Evolutionary conservation across 2,113 vertebrate species (phyloP).

Genomic region (Dicaeum eximium): DNA sequence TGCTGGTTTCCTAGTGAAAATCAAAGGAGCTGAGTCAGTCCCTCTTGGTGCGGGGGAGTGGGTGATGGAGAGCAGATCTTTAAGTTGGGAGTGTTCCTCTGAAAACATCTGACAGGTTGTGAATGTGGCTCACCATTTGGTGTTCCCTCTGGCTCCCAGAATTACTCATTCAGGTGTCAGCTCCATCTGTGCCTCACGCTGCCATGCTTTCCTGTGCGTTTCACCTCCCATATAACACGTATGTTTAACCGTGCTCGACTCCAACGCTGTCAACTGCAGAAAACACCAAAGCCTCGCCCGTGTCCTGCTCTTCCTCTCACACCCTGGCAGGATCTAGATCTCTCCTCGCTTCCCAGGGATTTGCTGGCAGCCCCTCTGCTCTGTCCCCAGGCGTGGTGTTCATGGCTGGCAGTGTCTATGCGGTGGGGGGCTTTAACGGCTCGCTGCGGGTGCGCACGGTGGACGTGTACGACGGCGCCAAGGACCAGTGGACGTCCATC

Average conservation of each 20-base stretch:
- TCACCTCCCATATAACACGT: rapidly evolving
- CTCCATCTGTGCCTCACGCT: not conserved
- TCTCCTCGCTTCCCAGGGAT: rapidly evolving
- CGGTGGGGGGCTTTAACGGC: conserved; percentile 92
- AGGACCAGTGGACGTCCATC: conserved; percentile 89
- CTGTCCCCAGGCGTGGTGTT: conserved; percentile 84
- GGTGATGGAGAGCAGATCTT: not conserved
- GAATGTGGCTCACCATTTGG: not conserved
- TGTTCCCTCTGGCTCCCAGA: not conserved
- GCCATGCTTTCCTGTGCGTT: not conserved
- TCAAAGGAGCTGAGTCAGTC: not conserved
- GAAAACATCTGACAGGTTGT: not conserved
- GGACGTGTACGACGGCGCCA: conserved; percentile 85
- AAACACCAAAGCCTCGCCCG: not conserved
- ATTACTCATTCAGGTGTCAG: not conserved
- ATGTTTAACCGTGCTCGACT: not conserved
- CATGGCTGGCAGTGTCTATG: conserved; percentile 88
- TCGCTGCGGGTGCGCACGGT: conserved; percentile 90
- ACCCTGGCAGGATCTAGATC: rapidly evolving
- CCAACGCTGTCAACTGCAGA: not conserved
- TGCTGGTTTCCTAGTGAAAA: not conserved
- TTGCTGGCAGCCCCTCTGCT: not conserved
- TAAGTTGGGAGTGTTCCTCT: not conserved
- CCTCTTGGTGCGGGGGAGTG: not conserved
- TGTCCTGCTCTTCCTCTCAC: not conserved